Percentiles rank a stretch among this genome's conserved stretches.
phyloP scores from a whole-genome alignment of 2,888 invertebrate species.

The Hyposoter dolosus region DNA sequence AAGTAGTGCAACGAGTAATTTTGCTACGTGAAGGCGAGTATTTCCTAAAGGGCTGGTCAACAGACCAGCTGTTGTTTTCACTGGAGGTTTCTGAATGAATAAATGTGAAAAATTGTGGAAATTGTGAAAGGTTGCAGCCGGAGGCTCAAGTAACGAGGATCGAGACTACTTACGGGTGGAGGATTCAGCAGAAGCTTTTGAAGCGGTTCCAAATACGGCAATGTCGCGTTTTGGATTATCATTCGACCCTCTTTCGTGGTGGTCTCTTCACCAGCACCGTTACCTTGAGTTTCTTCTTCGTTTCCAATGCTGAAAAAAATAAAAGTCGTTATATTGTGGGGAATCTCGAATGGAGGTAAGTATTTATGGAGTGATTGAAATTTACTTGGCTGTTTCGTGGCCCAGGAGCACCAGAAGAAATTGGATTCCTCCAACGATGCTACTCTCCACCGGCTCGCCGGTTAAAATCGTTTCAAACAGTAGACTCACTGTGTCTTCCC shows the following conservation, averaged over 20 bases:
- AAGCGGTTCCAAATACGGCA: slow-evolving; percentile 89
- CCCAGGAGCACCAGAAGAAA: slow-evolving; percentile 91
- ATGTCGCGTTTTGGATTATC: slow-evolving; percentile 88
- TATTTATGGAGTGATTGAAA: not conserved
- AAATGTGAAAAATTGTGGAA: slow-evolving; percentile 2
- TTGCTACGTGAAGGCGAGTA: slow-evolving; percentile 92
- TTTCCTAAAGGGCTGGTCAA: slow-evolving; percentile 92
- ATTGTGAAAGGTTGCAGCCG: not conserved
- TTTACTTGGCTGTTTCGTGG: slow-evolving; percentile 85
- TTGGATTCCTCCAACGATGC: slow-evolving; percentile 92
- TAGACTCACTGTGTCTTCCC: slow-evolving; percentile 88
- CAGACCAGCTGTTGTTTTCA: slow-evolving; percentile 90
- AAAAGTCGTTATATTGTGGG: not conserved
- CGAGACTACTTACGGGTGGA: slow-evolving; percentile 87
- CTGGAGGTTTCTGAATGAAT: slow-evolving; percentile 86
- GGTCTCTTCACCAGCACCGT: slow-evolving; percentile 82
- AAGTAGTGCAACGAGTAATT: slow-evolving; percentile 91
- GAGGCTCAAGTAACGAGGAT: too few relatives aligned
- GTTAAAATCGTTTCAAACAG: slow-evolving; percentile 92
- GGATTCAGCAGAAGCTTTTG: slow-evolving; percentile 89
- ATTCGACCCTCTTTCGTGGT: slow-evolving; percentile 87
- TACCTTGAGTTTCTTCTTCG: slow-evolving; percentile 76
- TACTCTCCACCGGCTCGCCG: slow-evolving; percentile 88
- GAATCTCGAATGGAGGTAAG: too few relatives aligned
- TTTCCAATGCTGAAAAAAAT: slow-evolving; percentile 66